Evolutionary conservation across 2,888 invertebrate genomes (phyloP), one percentile per base, ranked within the genome.

Genomic region (Brenthis hecate): DNA sequence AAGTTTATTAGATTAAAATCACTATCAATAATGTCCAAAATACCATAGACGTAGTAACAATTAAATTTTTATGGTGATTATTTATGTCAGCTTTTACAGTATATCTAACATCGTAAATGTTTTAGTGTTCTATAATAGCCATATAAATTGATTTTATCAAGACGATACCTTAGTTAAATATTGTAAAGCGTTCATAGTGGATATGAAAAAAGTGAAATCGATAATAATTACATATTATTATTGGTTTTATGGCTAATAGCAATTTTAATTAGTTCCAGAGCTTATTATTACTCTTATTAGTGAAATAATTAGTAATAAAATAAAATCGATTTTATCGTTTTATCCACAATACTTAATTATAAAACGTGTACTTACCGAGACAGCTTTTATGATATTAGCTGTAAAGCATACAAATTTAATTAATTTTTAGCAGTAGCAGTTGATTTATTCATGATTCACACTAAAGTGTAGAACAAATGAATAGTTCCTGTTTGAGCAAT

Each of bases 21-120:
- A 11, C 19, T 48, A 13, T 56, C 51, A 53, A 69, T 54, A 66
- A 63, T 43, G 36, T 43, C 32, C 16, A 13, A 36, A 6, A 28
- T 58, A 54, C 36, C 50, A 36, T 13, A 13, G 58, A 47, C 47
- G 65, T 51, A 56, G n/a, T 47, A 63, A 72, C 63, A 68, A 72
- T 70, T 64, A 68, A 68, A 66, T 51, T 67, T 70, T 67, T 66
- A 71, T 65, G 57, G 43, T 13, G 14, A 57, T 66, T 71, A 65
- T 66, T 61, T 72, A 61, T 65, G 53, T 53, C 14, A 61, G 16
- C n/a, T 61, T 67, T 67, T 67, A 65, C 48, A 55, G 62, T 50
- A 58, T 47, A 56, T 69, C 48, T 56, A 63, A 55, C 54, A n/a
- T 67, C 66, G 70, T 72, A 67, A 72, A 72, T 11, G 23, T 61